phyloP scores from a whole-genome alignment of 2,113 vertebrate genomes.

The Psilopogon haemacephalus region DNA sequence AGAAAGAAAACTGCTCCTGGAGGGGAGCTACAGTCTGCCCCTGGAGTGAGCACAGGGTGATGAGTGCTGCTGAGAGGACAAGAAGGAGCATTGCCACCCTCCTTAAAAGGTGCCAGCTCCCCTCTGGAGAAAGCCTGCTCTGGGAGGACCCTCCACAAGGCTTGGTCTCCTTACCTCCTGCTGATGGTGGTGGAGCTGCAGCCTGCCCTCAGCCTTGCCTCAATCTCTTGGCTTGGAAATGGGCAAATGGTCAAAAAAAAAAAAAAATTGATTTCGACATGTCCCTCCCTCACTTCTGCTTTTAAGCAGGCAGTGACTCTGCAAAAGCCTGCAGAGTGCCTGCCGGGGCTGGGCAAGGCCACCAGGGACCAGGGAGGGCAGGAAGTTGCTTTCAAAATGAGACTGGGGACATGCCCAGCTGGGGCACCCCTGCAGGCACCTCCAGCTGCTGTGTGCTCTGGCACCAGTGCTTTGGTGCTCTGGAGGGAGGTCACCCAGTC shows the following conservation, averaged over 20 bases:
- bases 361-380: background rate
- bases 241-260: background rate
- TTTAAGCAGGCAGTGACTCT: slow-evolving; percentile 13
- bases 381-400: background rate
- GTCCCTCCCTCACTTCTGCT: slow-evolving; percentile 59
- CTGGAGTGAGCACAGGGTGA: accelerated
- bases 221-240: background rate
- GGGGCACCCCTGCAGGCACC: accelerated
- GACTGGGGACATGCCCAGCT: accelerated
- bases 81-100: background rate
- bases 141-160: background rate
- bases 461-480: accelerated
- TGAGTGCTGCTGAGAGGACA: background rate
- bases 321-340: background rate
- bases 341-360: background rate
- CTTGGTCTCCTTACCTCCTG: slow-evolving; percentile 43
- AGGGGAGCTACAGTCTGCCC: background rate
- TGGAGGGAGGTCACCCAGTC: background rate
- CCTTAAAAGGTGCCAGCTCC: background rate
- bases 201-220: background rate
- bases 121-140: background rate
- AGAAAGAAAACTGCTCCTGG: background rate
- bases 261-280: slow-evolving; percentile 45
- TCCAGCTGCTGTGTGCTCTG: background rate
- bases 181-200: background rate